Evolutionary conservation across 2,113 vertebrate species (phyloP).

Genomic region (Dolichallabes microphthalmus): DNA sequence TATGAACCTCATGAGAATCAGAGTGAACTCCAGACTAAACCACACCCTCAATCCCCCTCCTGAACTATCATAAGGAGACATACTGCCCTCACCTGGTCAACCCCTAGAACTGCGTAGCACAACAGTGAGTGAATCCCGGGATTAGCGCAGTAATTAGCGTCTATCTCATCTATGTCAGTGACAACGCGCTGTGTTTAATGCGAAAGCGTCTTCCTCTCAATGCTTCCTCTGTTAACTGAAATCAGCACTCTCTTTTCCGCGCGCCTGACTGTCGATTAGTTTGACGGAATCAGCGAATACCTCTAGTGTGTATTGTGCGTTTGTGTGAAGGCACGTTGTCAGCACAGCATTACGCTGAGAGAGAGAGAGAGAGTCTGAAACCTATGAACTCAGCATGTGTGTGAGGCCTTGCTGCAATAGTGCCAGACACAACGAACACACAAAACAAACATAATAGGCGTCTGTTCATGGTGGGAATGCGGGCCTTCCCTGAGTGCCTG

Average conservation of each 20-base stretch:
- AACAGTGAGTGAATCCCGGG: neutral
- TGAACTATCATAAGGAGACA: neutral
- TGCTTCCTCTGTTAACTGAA: slow-evolving; percentile 20
- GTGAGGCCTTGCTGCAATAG: slow-evolving; percentile 8
- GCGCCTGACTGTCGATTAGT: slow-evolving; percentile 16
- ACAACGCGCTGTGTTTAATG: neutral
- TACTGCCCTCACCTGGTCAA: slow-evolving; percentile 45
- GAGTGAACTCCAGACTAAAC: neutral
- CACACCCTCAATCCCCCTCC: neutral
- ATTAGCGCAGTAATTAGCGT: neutral
- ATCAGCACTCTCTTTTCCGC: slow-evolving; percentile 34
- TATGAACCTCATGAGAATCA: neutral
- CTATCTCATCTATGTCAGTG: slow-evolving; percentile 2
- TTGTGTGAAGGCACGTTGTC: slow-evolving; percentile 15
- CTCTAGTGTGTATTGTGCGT: slow-evolving; percentile 24
- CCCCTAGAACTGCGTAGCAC: neutral
- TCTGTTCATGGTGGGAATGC: neutral
- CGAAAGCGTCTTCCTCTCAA: neutral
- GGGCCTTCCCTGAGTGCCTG: slow-evolving; percentile 13
- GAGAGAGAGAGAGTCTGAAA: neutral
- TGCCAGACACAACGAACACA: slow-evolving; percentile 22
- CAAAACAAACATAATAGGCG: slow-evolving; percentile 17
- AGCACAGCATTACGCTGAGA: slow-evolving; percentile 7
- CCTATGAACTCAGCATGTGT: slow-evolving; percentile 17
- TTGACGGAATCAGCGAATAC: slow-evolving; percentile 52